Evolutionary conservation across 2,888 invertebrate genomes (phyloP), one percentile per base, ranked within the genome.

Genomic region (Ophion ellenae): DNA sequence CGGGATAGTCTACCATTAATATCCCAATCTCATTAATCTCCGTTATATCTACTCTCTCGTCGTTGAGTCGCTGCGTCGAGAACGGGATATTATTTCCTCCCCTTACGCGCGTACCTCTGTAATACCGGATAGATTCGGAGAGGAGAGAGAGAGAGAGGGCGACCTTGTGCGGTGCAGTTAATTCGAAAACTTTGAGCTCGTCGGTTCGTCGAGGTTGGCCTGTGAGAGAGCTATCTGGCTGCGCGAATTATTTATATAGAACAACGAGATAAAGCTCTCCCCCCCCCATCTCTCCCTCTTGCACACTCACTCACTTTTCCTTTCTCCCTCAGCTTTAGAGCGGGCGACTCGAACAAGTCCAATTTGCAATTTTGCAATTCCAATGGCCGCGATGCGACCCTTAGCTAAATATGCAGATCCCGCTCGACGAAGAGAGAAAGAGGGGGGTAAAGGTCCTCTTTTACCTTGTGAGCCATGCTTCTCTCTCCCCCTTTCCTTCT

Each of bases 321-420:
- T 66, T 24, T 69, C 71, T 78, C 67, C 59, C 83, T 59, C 11
- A 67, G 76, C 77, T 71, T 20, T 61, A 47, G 80, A 69, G 82
- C 78, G 87, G 85, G 85, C 84, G 86, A 88, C 86, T 88, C 91
- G 91, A 93, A 93, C 93, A 93, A 93, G 92, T 93, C 92, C 92
- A 93, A 93, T 94, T 93, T 93, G 91, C 91, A 91, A 93, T 93
- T 94, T 94, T 93, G 93, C 93, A 94, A 94, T 93, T 93, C 93
- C 93, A 93, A 93, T 93, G 92, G 92, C 90, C 91, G 90, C 91
- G 88, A 88, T 89, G 91, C 90, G 92, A 90, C 92, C 93, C 92
- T 92, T 92, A 90, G 90, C 92, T 91, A 91, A 92, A 92, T 93
- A 94, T 94, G 93, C 92, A 93, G 92, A 93, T 93, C 92, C 89